Conservation (phyloP, 2,888 invertebrate species). For the Thera obeliscata region DNA sequence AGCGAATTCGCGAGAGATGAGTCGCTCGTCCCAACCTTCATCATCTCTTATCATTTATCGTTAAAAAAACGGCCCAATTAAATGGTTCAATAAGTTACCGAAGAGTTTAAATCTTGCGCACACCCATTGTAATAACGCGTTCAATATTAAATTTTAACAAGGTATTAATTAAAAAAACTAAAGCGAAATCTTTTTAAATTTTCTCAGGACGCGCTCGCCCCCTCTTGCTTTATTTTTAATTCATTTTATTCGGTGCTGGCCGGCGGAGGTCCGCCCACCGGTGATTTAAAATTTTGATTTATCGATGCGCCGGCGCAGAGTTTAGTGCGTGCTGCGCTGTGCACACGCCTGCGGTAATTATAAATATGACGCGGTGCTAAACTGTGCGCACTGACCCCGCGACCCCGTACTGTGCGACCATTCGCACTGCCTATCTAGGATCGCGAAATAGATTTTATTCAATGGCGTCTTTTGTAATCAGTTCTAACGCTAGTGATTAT, state of each 20-base stretch:
- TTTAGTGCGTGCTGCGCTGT: slow-evolving; percentile 55
- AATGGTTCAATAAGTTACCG: slow-evolving; percentile 80
- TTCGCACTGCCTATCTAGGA: slow-evolving; percentile 49
- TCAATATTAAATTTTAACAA: slow-evolving; percentile 85
- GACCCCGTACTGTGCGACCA: slow-evolving; percentile 61
- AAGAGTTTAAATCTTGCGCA: slow-evolving; percentile 78
- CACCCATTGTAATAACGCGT: slow-evolving; percentile 84
- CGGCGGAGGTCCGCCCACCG: slow-evolving; percentile 80
- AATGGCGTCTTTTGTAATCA: neutral
- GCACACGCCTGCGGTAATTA: slow-evolving; percentile 75
- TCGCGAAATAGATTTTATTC: slow-evolving; percentile 23
- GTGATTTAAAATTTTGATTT: slow-evolving; percentile 85
- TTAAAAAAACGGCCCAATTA: slow-evolving; percentile 83
- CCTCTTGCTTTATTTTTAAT: slow-evolving; percentile 82
- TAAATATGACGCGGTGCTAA: slow-evolving; percentile 84
- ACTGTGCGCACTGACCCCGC: slow-evolving; percentile 77
- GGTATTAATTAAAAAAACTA: slow-evolving; percentile 85
- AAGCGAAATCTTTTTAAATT: slow-evolving; percentile 83
- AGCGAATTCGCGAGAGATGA: slow-evolving; percentile 59
- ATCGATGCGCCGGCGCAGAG: slow-evolving; percentile 69
- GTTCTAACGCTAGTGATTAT: neutral
- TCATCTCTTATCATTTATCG: slow-evolving; percentile 76
- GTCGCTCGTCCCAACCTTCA: slow-evolving; percentile 67
- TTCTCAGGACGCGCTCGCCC: slow-evolving; percentile 80
- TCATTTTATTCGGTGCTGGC: slow-evolving; percentile 83